Conservation (phyloP, 2,113 vertebrate genomes). For the Oncorhynchus mykiss region DNA sequence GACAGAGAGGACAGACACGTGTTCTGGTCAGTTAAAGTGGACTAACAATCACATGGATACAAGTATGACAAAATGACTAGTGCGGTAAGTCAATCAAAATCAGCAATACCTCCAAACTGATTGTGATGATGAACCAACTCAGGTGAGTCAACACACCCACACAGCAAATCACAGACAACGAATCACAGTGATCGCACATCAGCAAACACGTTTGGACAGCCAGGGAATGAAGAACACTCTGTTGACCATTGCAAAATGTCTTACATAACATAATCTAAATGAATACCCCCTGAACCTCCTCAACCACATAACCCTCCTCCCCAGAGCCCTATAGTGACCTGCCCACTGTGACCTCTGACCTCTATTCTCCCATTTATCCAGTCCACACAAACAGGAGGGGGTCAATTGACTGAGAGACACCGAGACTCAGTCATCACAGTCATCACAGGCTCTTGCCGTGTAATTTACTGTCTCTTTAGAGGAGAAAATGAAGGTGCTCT, state of each 20-base stretch:
- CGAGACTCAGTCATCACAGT: constrained; percentile 14
- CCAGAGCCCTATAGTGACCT: background rate
- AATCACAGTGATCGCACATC: background rate
- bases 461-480: constrained; percentile 42
- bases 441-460: constrained; percentile 20
- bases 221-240: background rate
- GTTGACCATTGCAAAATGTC: background rate
- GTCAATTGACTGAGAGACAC: constrained; percentile 17
- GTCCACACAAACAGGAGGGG: constrained; percentile 1
- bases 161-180: background rate
- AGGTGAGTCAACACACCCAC: background rate
- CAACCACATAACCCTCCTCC: constrained; percentile 3
- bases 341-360: constrained; percentile 18
- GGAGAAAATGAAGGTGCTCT: constrained; percentile 41
- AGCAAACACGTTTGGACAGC: constrained; percentile 15
- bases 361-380: constrained; percentile 1
- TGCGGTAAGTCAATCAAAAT: background rate
- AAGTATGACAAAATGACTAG: background rate
- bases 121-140: background rate
- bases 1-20: background rate
- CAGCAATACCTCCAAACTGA: background rate
- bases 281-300: constrained; percentile 1
- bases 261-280: background rate
- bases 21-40: background rate
- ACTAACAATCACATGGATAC: background rate